phyloP scores from a whole-genome alignment of 2,113 vertebrate species.

The Pseudonaja textilis region DNA sequence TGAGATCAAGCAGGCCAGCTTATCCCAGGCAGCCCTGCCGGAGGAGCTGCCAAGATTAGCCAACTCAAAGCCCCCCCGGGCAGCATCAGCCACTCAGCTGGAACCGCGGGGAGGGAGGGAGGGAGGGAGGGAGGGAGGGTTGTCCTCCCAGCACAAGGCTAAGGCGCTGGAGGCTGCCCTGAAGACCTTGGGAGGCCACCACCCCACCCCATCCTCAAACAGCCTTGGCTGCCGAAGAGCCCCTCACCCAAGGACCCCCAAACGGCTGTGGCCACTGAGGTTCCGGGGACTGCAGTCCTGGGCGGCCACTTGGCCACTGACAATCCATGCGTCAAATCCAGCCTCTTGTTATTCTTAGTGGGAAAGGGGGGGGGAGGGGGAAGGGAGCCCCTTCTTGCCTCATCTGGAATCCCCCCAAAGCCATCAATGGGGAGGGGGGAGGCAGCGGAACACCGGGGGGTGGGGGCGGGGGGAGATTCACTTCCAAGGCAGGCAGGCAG shows the following conservation, averaged over 20 bases:
- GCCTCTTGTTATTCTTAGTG: not conserved
- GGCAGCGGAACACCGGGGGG: not conserved
- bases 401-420: not conserved
- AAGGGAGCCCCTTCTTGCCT: not conserved
- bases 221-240: not conserved
- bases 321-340: not conserved
- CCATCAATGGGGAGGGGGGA: not conserved
- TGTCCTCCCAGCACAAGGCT: not conserved
- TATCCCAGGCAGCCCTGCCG: not conserved
- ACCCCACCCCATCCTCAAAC: not conserved
- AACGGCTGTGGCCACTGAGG: not conserved
- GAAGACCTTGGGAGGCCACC: not conserved
- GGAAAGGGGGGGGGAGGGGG: not conserved
- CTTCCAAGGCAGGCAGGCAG: not conserved
- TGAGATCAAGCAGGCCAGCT: not conserved
- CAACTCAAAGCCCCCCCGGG: not conserved
- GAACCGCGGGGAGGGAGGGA: not conserved
- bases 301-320: not conserved
- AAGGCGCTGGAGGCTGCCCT: not conserved
- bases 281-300: not conserved
- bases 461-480: not conserved
- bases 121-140: not conserved
- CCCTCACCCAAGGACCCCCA: not conserved
- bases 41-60: not conserved
- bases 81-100: not conserved